Base-by-base conservation (phyloP, 2,113 vertebrate genomes). In the Callipepla californica region DNA sequence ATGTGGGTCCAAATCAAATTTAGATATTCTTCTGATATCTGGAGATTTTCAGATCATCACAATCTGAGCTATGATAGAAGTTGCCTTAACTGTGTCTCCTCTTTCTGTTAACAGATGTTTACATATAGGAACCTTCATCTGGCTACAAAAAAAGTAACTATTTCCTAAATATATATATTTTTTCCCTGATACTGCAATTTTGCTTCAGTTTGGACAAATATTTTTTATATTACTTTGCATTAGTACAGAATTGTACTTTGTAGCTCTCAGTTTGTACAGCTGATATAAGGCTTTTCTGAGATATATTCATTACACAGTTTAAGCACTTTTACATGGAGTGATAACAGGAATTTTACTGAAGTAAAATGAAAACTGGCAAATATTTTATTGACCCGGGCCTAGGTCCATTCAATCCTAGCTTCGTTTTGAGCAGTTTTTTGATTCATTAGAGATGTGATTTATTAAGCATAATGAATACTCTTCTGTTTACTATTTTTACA, bases 11-110 rank as follows among this genome's bases (percentile, higher is more conserved):
- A 47, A 36, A 16, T 36, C 5, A 63, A 40, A 80, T 30, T 61
- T 40, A 61, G n/a, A 73, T 34, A 47, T 7, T 11, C 0, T 57
- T 42, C 11, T 15, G 6, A n/a, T 16, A 50, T 2, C 0, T 32
- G 32, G 28, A 75, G 7, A 40, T 11, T 20, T 48, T 15, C 67
- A 50, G 67, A 20, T 38, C 36, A 19, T 8, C 47, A 42, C 22
- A 36, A 1, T 40, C 42, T 57, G 42, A 84, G 5, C 11, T 34
- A 28, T 10, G 5, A n/a, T 23, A 16, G 9, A 5, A 11, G 21
- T 51, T 70, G 26, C 20, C 14, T 67, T 66, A 42, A 48, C 30
- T 9, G 1, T 16, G 45, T 50, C 20, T 20, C n/a, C 25, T 66
- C 15, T 48, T 68, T 47, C 38, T 50, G 1, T 50, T 76, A 82